Percentiles rank a stretch among this genome's conserved stretches.
Conservation (phyloP, 2,113 vertebrate genomes). For the Anoplopoma fimbria region DNA sequence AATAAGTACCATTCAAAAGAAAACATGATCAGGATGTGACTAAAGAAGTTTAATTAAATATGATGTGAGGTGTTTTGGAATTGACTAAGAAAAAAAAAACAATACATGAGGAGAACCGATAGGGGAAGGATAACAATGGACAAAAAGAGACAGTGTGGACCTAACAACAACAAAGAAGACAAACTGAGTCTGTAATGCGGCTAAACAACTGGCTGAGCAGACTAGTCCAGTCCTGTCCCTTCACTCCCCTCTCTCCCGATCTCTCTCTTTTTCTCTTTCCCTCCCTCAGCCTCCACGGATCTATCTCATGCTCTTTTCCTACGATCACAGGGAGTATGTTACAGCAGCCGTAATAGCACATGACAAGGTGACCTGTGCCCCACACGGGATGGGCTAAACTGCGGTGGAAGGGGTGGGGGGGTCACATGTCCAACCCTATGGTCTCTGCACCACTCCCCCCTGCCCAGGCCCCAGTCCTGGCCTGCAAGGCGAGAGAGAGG, state of each 20-base stretch:
- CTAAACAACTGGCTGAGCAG: conserved; percentile 68
- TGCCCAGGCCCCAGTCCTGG: conserved; percentile 67
- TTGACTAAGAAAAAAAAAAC: neutral
- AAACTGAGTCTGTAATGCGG: conserved; percentile 67
- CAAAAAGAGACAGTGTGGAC: conserved; percentile 46
- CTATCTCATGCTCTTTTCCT: conserved; percentile 69
- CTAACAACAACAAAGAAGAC: conserved; percentile 56
- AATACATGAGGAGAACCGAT: neutral
- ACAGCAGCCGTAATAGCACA: conserved; percentile 77
- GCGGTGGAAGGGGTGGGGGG: conserved; percentile 62
- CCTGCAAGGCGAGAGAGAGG: conserved; percentile 69
- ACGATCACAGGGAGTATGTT: conserved; percentile 74
- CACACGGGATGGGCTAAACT: conserved; percentile 81
- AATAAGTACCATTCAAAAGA: neutral
- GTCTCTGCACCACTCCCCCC: conserved; percentile 60
- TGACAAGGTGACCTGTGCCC: conserved; percentile 84
- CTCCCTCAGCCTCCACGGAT: conserved; percentile 59
- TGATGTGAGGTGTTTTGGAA: conserved; percentile 4
- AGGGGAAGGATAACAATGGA: conserved; percentile 46
- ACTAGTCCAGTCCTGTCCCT: conserved; percentile 77
- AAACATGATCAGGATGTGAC: conserved; percentile 18
- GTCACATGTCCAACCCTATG: conserved; percentile 76
- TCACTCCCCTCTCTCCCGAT: conserved; percentile 40
- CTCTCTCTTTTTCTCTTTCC: conserved; percentile 35
- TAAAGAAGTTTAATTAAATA: conserved; percentile 9